Conservation (phyloP, 2,113 vertebrate genomes). For the Mystacornis crossleyi region DNA sequence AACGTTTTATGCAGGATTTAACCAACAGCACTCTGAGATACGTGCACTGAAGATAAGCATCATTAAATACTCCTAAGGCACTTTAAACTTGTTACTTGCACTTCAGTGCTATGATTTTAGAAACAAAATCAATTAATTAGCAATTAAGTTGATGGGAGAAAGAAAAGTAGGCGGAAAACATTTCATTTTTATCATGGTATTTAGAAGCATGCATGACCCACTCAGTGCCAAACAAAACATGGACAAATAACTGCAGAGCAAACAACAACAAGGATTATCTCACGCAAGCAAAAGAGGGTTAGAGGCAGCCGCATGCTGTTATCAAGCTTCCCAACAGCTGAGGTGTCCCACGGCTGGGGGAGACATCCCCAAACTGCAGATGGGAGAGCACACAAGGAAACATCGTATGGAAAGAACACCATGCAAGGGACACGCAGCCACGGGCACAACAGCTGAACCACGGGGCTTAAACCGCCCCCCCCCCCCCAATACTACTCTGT, state of each 20-base stretch:
- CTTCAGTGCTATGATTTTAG: not conserved
- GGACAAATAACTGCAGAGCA: not conserved
- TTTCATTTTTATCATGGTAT: not conserved
- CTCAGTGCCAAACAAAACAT: not conserved
- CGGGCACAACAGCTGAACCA: not conserved
- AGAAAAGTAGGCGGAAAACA: rapidly evolving
- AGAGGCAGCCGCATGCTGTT: not conserved
- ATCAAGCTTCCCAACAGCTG: not conserved
- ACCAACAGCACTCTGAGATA: not conserved
- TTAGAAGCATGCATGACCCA: rapidly evolving
- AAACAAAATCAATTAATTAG: not conserved
- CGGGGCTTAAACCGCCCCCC: rapidly evolving
- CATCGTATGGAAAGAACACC: rapidly evolving
- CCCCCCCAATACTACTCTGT: rapidly evolving
- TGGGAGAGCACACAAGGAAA: not conserved
- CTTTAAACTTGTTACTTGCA: not conserved
- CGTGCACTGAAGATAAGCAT: rapidly evolving
- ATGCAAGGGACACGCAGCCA: not conserved
- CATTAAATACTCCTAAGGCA: not conserved
- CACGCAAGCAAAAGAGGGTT: not conserved
- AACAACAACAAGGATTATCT: not conserved
- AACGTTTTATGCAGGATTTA: rapidly evolving
- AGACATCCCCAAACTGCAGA: no score
- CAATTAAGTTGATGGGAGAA: not conserved
- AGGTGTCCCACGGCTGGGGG: not conserved